These are phyloP conservation scores for Phalangium opilio DNA, from an alignment of 2,888 invertebrate species.

Conservation along the genomic window DNA sequence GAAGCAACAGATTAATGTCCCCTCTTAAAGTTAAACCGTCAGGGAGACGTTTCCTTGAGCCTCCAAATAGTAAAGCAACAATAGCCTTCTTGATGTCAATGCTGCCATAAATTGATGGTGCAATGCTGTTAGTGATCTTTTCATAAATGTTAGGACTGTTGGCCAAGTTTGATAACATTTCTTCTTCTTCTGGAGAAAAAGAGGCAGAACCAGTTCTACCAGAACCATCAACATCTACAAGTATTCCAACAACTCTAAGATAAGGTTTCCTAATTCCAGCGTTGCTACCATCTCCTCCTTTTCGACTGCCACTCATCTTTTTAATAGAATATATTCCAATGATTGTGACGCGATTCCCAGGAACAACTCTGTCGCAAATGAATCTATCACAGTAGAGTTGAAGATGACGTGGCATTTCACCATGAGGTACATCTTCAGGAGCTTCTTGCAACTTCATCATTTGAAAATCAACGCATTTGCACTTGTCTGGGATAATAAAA, in stretches of 20 bases:
- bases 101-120: conserved; percentile 92
- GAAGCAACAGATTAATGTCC: conserved; percentile 82
- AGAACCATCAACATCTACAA: conserved; percentile 63
- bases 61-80: conserved; percentile 86
- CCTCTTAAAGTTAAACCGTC: conserved; percentile 91
- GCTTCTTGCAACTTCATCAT: conserved; percentile 91
- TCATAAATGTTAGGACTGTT: conserved; percentile 75
- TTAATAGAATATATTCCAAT: conserved; percentile 94
- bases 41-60: conserved; percentile 54
- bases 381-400: conserved; percentile 82
- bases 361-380: conserved; percentile 85
- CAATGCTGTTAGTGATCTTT: conserved; percentile 70
- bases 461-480: conserved; percentile 95
- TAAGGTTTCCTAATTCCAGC: conserved; percentile 90
- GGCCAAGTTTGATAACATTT: conserved; percentile 66
- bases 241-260: conserved; percentile 80
- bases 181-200: conserved; percentile 53
- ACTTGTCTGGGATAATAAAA: conserved; percentile 95
- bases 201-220: conserved; percentile 34
- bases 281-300: conserved; percentile 16
- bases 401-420: conserved; percentile 93
- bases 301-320: conserved; percentile 42
- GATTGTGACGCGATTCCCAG: conserved; percentile 84
- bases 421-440: conserved; percentile 85
- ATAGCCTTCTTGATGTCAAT: conserved; percentile 93